Evolutionary conservation across 2,113 vertebrate species (phyloP).

Genomic region (Microcebus tavaratra): DNA sequence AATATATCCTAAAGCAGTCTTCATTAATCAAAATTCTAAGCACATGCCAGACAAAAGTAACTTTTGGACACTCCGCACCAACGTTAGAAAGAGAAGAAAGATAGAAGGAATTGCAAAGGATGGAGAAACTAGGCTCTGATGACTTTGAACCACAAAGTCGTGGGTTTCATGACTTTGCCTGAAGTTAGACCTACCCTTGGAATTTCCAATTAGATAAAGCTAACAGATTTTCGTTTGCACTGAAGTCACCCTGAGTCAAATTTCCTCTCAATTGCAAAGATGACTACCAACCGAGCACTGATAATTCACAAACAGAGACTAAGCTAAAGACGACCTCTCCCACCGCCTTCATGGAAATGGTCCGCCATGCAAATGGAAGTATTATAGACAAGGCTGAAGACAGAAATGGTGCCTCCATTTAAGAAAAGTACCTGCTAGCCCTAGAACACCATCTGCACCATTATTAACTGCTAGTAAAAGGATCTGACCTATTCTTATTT

Average conservation of each 20-base stretch:
- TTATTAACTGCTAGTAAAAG: neutral
- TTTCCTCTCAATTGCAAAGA: neutral
- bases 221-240: neutral
- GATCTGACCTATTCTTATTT: neutral
- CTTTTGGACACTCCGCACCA: neutral
- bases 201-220: neutral
- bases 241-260: too few species aligned
- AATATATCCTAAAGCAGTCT: neutral
- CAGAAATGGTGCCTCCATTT: neutral
- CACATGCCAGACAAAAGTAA: accelerated
- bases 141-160: neutral
- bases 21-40: neutral
- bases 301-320: neutral
- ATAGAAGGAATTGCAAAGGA: too few species aligned
- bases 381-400: neutral
- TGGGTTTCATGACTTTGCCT: neutral
- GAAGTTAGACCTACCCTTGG: neutral
- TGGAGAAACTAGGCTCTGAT: too few species aligned
- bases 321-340: neutral
- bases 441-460: accelerated
- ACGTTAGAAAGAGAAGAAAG: neutral
- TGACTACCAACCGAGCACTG: neutral
- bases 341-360: neutral
- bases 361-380: neutral
- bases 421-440: neutral